Conservation (phyloP, 2,113 vertebrate genomes). For the Xyliphius kryptos region DNA sequence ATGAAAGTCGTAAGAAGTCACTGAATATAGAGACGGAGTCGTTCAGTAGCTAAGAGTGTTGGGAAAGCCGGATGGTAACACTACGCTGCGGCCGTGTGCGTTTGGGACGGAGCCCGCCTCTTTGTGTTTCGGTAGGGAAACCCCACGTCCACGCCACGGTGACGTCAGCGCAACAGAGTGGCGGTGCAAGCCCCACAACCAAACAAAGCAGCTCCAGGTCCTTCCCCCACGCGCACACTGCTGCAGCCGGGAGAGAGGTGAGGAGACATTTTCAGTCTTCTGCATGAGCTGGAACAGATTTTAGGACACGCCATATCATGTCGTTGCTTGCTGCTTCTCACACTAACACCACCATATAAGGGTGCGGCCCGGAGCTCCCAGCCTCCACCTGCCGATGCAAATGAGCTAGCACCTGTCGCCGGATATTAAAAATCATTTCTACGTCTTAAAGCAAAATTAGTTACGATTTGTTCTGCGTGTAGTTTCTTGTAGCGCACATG, state of each 20-base stretch:
- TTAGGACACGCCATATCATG: neutral
- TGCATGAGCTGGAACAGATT: neutral
- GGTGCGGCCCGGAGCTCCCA: neutral
- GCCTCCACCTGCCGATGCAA: slow-evolving; percentile 10
- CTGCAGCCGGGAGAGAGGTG: slow-evolving; percentile 7
- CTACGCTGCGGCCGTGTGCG: neutral
- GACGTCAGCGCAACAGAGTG: slow-evolving; percentile 43
- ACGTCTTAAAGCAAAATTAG: too few relatives aligned
- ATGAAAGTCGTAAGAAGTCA: too few relatives aligned
- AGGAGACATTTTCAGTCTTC: neutral
- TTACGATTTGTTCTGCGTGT: too few relatives aligned
- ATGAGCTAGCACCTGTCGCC: slow-evolving; percentile 14
- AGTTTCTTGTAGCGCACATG: too few relatives aligned
- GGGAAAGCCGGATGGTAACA: neutral
- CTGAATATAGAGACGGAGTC: too few relatives aligned
- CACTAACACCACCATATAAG: neutral
- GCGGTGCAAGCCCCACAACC: slow-evolving; percentile 37
- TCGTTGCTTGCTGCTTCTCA: slow-evolving; percentile 4
- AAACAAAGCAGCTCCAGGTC: slow-evolving; percentile 25
- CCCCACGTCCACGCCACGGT: slow-evolving; percentile 45
- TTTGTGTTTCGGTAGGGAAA: slow-evolving; percentile 35
- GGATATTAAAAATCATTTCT: neutral
- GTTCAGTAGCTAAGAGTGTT: too few relatives aligned
- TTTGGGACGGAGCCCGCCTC: neutral
- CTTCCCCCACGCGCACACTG: neutral